A percentile compares a stretch with the other conserved stretches of the same genome.
Conservation (phyloP, 2,113 vertebrate species). For the Mionectes macconnelli region DNA sequence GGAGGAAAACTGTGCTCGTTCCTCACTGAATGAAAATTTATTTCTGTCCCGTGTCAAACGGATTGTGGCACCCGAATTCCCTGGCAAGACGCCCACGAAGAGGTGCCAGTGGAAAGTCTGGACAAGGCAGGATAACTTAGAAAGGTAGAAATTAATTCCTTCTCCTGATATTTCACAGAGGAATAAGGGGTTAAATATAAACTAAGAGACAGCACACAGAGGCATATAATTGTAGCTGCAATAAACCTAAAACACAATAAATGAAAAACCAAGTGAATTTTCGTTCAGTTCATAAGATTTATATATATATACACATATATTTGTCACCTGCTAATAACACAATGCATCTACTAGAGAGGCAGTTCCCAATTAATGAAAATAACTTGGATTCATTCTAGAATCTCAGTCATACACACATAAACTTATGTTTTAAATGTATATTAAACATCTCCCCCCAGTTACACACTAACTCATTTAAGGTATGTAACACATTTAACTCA, state of each 20-base stretch:
- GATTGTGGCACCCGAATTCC: not conserved
- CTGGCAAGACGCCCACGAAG: not conserved
- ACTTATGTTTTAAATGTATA: not conserved
- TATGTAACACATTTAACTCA: not conserved
- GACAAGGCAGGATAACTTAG: not conserved
- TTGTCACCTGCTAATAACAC: not conserved
- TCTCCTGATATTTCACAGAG: not conserved
- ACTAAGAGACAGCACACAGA: not conserved
- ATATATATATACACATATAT: not conserved
- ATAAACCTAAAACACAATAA: not conserved
- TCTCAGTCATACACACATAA: not conserved
- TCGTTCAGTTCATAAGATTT: not conserved
- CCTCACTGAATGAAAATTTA: not conserved
- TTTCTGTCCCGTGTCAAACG: not conserved
- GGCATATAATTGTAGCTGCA: not conserved
- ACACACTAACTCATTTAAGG: not conserved
- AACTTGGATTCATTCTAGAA: not conserved
- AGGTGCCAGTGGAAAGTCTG: not conserved
- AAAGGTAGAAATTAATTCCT: not conserved
- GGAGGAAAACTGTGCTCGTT: not conserved
- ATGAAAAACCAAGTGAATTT: not conserved
- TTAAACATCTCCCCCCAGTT: not conserved
- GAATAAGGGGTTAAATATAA: slow-evolving; percentile 1
- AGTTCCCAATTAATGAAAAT: not conserved
- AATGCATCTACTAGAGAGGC: not conserved